A percentile compares a stretch with the other conserved stretches of the same genome.
Conservation (phyloP, 2,888 invertebrate species). For the Fragum sueziense region DNA sequence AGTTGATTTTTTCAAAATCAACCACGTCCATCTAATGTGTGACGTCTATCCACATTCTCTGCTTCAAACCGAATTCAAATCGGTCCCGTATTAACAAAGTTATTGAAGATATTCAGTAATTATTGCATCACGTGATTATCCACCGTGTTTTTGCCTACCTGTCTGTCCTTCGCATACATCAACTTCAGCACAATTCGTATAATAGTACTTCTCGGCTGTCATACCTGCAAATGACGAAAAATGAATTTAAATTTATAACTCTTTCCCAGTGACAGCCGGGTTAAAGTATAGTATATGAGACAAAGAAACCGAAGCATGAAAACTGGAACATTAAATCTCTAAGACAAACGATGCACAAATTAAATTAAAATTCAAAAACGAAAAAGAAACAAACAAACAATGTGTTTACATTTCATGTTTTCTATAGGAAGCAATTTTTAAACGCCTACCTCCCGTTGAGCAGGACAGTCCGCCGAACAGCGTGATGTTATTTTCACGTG, state of each 20-base stretch:
- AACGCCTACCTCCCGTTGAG: constrained; percentile 4
- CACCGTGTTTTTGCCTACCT: too few species aligned
- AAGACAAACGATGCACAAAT: not conserved
- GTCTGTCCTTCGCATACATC: constrained; percentile 39
- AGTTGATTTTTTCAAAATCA: too few species aligned
- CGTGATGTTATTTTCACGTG: constrained; percentile 55
- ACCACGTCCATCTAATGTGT: too few species aligned
- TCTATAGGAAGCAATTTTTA: not conserved
- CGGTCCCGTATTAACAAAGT: too few species aligned
- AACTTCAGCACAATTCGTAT: constrained; percentile 31
- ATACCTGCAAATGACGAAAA: constrained; percentile 1
- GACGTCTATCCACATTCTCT: too few species aligned
- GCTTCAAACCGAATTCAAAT: too few species aligned
- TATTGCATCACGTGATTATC: too few species aligned
- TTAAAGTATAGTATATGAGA: too few species aligned
- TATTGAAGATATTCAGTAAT: too few species aligned
- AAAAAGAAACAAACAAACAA: not conserved
- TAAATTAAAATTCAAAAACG: not conserved
- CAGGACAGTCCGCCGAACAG: constrained; percentile 62
- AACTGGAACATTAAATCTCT: not conserved
- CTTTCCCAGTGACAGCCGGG: too few species aligned
- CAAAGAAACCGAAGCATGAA: too few species aligned
- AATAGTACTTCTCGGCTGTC: constrained; percentile 33
- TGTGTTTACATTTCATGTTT: not conserved
- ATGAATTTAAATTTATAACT: too few species aligned